phyloP scores from a whole-genome alignment of 2,888 invertebrate species.

The Malachius bipustulatus region DNA sequence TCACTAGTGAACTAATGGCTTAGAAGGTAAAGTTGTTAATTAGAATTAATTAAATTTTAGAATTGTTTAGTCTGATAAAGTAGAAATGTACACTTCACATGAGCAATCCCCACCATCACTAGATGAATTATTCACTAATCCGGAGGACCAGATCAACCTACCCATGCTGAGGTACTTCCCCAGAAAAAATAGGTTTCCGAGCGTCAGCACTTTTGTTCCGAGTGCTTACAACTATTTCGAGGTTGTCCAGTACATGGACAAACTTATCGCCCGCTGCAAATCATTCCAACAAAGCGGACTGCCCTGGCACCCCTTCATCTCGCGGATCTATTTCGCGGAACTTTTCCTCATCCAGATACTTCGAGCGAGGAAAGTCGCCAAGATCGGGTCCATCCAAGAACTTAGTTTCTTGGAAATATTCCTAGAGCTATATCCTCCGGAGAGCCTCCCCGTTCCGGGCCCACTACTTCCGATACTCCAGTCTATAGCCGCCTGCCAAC shows the following conservation, averaged over 20 bases:
- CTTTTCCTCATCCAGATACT: neutral
- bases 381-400: neutral
- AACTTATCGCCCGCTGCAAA: neutral
- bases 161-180: no score
- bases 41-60: no score
- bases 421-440: neutral
- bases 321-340: neutral
- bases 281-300: neutral
- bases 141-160: no score
- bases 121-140: no score
- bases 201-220: neutral
- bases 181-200: no score
- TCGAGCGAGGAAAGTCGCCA: neutral
- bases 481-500: no score
- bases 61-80: no score
- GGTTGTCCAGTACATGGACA: neutral
- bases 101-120: no score
- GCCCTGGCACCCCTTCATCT: conserved; percentile 1
- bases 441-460: neutral
- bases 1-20: no score
- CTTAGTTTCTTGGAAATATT: neutral
- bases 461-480: no score
- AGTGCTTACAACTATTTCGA: neutral
- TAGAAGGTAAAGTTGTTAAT: no score
- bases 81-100: no score